Conservation (phyloP, 2,113 vertebrate species). For the Esox niger region DNA sequence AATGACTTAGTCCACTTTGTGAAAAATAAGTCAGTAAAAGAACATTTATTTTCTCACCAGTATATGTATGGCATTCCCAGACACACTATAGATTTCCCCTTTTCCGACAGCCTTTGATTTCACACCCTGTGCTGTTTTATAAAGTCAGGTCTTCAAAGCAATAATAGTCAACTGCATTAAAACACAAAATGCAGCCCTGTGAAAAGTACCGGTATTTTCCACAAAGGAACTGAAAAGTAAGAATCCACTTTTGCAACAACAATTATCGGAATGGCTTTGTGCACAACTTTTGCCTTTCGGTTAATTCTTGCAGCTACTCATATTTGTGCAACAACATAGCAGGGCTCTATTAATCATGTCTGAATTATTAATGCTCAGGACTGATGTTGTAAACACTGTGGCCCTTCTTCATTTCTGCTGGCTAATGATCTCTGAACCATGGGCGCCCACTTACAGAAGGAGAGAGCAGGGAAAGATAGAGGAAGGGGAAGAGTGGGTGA, state of each 20-base stretch:
- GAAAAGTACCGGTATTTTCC: too few species aligned
- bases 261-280: not conserved
- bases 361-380: conserved; percentile 42
- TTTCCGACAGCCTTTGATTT: not conserved
- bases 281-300: not conserved
- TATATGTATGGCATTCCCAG: not conserved
- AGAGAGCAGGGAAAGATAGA: not conserved
- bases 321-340: conserved; percentile 28
- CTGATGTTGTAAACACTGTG: conserved; percentile 34
- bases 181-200: too few species aligned
- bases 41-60: not conserved
- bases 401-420: conserved; percentile 36
- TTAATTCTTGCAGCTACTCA: conserved; percentile 12
- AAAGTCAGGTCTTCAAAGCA: too few species aligned
- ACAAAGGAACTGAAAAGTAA: too few species aligned
- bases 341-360: conserved; percentile 44
- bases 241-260: not conserved
- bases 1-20: not conserved
- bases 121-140: too few species aligned
- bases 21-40: too few species aligned
- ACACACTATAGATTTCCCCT: not conserved
- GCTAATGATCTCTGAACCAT: conserved; percentile 33
- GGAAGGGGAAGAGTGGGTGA: not conserved
- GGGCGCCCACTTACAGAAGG: conserved; percentile 14
- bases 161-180: too few species aligned